Percentiles rank a stretch among this genome's conserved stretches.
These are phyloP conservation scores for Lota lota DNA, from an alignment of 2,113 vertebrate genomes.

Conservation along the genomic window DNA sequence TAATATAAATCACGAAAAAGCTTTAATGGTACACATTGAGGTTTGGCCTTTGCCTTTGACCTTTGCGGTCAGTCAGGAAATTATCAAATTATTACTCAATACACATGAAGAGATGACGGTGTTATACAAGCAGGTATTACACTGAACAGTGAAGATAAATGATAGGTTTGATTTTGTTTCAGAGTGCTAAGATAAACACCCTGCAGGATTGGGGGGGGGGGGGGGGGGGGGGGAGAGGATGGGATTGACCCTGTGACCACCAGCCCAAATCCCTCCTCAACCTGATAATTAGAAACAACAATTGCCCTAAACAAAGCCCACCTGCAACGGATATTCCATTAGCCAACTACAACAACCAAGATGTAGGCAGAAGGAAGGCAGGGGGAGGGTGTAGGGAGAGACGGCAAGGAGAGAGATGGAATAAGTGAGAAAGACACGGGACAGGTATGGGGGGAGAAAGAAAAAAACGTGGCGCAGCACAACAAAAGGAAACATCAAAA, in stretches of 20 bases:
- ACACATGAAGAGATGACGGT: neutral
- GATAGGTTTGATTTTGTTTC: neutral
- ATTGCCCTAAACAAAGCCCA: constrained; percentile 60
- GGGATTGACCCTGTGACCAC: constrained; percentile 33
- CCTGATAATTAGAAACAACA: constrained; percentile 64
- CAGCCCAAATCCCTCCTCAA: constrained; percentile 47
- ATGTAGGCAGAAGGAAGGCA: constrained; percentile 38
- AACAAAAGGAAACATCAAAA: constrained; percentile 24
- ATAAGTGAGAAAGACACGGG: constrained; percentile 15
- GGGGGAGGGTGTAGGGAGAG: neutral
- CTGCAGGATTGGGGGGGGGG: constrained; percentile 5
- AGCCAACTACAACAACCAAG: constrained; percentile 47
- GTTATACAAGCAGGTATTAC: neutral
- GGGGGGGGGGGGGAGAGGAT: constrained; percentile 26
- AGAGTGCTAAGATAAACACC: neutral
- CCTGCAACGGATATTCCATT: constrained; percentile 65
- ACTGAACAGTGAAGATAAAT: neutral
- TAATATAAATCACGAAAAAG: too few relatives aligned
- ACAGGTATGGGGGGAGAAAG: too few relatives aligned
- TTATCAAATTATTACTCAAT: neutral
- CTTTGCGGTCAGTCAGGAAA: neutral
- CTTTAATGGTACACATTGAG: too few relatives aligned
- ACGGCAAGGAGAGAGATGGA: neutral
- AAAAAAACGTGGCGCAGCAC: neutral
- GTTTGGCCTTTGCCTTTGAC: too few relatives aligned